These are phyloP conservation scores for Latrodectus hesperus DNA, from an alignment of 2,888 invertebrate species.

Conservation along the genomic window DNA sequence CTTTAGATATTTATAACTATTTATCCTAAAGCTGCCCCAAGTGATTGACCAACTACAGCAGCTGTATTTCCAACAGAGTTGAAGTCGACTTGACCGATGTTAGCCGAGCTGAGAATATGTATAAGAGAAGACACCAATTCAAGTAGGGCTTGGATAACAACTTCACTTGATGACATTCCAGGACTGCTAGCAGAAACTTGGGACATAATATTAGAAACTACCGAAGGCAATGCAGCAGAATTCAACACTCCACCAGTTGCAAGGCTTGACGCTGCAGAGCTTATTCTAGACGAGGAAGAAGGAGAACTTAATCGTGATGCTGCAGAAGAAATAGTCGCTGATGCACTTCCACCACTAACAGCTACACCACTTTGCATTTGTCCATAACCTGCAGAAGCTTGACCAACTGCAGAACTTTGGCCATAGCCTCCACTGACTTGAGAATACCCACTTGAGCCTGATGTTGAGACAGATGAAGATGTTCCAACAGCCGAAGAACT, in stretches of 20 bases:
- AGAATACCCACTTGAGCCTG: background rate
- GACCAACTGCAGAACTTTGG: background rate
- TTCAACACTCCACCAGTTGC: background rate
- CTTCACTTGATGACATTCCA: background rate
- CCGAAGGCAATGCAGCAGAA: background rate
- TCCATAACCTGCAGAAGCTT: background rate
- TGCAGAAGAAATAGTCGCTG: background rate
- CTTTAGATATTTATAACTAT: background rate
- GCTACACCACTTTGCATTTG: background rate
- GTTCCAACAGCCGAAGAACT: no score
- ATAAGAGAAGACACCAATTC: slow-evolving; percentile 12
- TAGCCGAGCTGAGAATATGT: background rate
- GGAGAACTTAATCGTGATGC: background rate
- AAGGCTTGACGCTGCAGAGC: background rate
- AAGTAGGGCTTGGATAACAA: slow-evolving; percentile 10
- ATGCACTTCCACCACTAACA: background rate
- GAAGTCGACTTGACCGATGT: background rate
- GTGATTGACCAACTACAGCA: background rate
- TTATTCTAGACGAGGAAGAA: background rate
- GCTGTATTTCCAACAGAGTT: background rate
- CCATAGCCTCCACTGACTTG: background rate
- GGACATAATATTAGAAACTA: background rate
- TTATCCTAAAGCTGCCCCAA: background rate
- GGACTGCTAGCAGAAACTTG: background rate
- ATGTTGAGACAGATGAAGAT: no score